A percentile compares a stretch with the other conserved stretches of the same genome.
phyloP scores from a whole-genome alignment of 2,113 vertebrate genomes.

The Onychostruthus taczanowskii region DNA sequence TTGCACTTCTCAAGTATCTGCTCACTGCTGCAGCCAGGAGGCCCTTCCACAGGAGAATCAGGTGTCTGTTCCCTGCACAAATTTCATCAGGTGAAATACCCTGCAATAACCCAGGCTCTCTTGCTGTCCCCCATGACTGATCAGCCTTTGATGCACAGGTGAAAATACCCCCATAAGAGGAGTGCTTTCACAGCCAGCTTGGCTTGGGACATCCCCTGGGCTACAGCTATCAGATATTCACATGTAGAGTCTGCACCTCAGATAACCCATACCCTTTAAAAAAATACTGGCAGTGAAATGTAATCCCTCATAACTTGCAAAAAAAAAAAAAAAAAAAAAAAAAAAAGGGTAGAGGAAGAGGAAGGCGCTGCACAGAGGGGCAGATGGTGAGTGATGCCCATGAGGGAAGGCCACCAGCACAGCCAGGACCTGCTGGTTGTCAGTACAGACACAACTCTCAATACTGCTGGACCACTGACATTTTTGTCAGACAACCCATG shows the following conservation, averaged over 20 bases:
- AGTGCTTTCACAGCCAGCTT: background rate
- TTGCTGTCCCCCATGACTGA: background rate
- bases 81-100: background rate
- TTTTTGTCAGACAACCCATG: background rate
- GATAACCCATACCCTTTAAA: slow-evolving; percentile 39
- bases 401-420: background rate
- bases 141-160: background rate
- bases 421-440: background rate
- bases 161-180: background rate
- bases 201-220: background rate
- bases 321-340: background rate
- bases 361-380: background rate
- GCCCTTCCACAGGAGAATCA: background rate
- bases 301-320: background rate
- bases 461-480: background rate
- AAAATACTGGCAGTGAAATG: background rate
- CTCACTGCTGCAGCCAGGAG: accelerated
- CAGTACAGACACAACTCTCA: background rate
- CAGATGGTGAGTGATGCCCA: background rate
- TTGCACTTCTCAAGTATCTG: background rate
- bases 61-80: background rate
- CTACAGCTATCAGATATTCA: background rate
- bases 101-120: background rate
- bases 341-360: background rate
- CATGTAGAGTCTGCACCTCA: background rate